Conservation (phyloP, 2,113 vertebrate genomes). For the Polypterus bichir region DNA sequence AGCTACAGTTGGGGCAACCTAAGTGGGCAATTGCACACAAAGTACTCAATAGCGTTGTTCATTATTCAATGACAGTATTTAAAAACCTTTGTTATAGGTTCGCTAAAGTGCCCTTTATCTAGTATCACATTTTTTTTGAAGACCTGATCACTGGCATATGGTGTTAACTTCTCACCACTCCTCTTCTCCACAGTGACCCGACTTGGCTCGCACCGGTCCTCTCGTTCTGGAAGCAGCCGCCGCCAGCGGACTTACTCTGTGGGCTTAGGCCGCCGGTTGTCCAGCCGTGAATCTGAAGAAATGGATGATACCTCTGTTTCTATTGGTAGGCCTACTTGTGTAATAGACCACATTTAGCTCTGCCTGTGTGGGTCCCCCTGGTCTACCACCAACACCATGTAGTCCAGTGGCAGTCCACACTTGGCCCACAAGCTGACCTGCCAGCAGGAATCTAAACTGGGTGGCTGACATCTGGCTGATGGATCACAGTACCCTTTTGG, state of each 20-base stretch:
- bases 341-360: neutral
- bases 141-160: too few species aligned
- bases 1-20: too few species aligned
- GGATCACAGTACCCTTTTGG: constrained; percentile 8
- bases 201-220: constrained; percentile 25
- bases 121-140: too few species aligned
- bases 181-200: constrained; percentile 34
- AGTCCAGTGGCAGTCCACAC: too few species aligned
- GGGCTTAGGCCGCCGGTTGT: constrained; percentile 36
- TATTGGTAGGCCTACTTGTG: constrained; percentile 40
- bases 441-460: too few species aligned
- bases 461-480: neutral
- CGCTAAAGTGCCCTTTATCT: too few species aligned
- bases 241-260: constrained; percentile 38
- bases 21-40: too few species aligned
- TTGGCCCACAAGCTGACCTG: too few species aligned
- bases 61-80: too few species aligned
- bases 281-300: constrained; percentile 41
- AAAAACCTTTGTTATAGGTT: too few species aligned
- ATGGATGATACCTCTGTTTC: constrained; percentile 33
- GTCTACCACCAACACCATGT: neutral
- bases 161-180: too few species aligned
- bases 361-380: neutral
- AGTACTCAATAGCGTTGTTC: too few species aligned
- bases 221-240: constrained; percentile 26